Evolutionary conservation across 2,888 invertebrate genomes (phyloP).

Genomic region (Baronia brevicornis): DNA sequence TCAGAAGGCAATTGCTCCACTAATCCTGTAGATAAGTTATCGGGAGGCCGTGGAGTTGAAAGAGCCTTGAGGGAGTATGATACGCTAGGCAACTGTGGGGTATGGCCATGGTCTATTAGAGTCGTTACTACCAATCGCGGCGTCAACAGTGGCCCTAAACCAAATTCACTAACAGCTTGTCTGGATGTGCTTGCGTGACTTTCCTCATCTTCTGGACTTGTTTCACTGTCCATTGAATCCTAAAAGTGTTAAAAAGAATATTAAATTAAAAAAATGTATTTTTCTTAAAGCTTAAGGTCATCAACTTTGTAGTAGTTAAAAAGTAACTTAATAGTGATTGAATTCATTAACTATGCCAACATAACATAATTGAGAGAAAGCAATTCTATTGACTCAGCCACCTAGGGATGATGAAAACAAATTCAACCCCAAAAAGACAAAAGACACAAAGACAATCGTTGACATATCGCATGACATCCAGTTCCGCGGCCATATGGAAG

Average conservation of each 20-base stretch:
- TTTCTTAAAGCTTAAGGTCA: too few relatives aligned
- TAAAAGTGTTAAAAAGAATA: conserved; percentile 25
- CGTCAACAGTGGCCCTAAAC: conserved; percentile 23
- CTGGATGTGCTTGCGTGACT: conserved; percentile 53
- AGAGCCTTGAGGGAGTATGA: conserved; percentile 78
- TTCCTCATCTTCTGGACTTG: conserved; percentile 63
- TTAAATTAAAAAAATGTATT: too few relatives aligned
- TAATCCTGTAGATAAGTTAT: conserved; percentile 76
- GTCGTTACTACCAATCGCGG: conserved; percentile 26
- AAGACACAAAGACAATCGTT: too few relatives aligned
- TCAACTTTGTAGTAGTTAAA: too few relatives aligned
- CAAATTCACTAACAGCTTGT: conserved; percentile 42
- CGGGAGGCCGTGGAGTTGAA: conserved; percentile 74
- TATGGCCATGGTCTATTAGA: conserved; percentile 38
- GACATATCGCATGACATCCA: too few relatives aligned
- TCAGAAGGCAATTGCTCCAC: conserved; percentile 84
- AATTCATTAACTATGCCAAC: too few relatives aligned
- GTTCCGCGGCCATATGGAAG: too few relatives aligned
- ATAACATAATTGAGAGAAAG: too few relatives aligned
- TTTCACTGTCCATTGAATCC: conserved; percentile 65
- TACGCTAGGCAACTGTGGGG: conserved; percentile 72
- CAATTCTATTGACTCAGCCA: too few relatives aligned
- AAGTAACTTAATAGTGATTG: too few relatives aligned
- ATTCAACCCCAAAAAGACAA: too few relatives aligned
- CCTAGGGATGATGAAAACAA: too few relatives aligned